Evolutionary conservation across 2,797 vertebrate genomes (phyloP).

Genomic region (Aeoliscus strigatus): DNA sequence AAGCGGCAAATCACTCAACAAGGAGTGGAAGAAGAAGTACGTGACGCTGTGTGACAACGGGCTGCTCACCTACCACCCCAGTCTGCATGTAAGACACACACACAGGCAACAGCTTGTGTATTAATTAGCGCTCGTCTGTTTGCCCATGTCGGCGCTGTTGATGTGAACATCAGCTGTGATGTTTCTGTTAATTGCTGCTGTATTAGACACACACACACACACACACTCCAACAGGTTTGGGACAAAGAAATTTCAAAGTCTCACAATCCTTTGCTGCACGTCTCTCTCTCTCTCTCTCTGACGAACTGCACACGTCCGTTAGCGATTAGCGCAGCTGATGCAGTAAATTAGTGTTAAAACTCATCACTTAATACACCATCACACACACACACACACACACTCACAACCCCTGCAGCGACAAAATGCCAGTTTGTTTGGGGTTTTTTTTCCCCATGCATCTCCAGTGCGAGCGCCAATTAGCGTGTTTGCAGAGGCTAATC

Average conservation of each 20-base stretch:
- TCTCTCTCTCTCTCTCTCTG: background rate
- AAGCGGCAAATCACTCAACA: slow-evolving; percentile 93
- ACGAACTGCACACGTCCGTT: slow-evolving; percentile 41
- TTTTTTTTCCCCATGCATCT: slow-evolving; percentile 81
- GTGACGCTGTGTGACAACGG: slow-evolving; percentile 95
- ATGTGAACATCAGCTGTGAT: slow-evolving; percentile 63
- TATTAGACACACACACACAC: slow-evolving; percentile 29
- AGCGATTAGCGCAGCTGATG: slow-evolving; percentile 54
- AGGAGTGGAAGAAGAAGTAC: too few species aligned
- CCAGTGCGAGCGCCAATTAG: slow-evolving; percentile 91
- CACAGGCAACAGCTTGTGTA: slow-evolving; percentile 37
- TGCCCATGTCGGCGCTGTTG: slow-evolving; percentile 55
- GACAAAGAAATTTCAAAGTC: too few species aligned
- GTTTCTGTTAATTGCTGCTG: slow-evolving; percentile 59
- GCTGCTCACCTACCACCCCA: slow-evolving; percentile 94
- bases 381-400: slow-evolving; percentile 30
- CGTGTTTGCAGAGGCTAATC: slow-evolving; percentile 98
- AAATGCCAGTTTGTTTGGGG: slow-evolving; percentile 74
- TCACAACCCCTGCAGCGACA: slow-evolving; percentile 44
- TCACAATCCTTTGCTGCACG: slow-evolving; percentile 17
- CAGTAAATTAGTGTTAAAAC: slow-evolving; percentile 65
- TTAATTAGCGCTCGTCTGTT: slow-evolving; percentile 66
- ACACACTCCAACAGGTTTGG: slow-evolving; percentile 26
- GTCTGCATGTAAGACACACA: slow-evolving; percentile 83
- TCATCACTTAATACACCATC: slow-evolving; percentile 56